These are phyloP conservation scores for Petrocephalus sullivani DNA, from an alignment of 2,797 vertebrate genomes.

Conservation along the genomic window DNA sequence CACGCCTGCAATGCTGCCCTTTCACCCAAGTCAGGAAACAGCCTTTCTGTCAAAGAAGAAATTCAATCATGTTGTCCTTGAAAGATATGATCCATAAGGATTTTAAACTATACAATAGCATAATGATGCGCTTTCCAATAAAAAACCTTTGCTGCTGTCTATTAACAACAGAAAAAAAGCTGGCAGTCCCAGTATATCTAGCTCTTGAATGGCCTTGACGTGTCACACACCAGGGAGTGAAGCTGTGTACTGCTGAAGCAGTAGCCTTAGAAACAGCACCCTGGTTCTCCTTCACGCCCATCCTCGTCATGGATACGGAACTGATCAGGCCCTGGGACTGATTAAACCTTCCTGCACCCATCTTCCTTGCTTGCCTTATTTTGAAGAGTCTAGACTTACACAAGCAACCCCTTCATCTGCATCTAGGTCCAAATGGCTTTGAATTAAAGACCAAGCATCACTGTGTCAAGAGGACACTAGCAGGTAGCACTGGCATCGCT, in stretches of 20 bases:
- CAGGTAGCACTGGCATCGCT: too few species aligned
- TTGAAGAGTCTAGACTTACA: too few species aligned
- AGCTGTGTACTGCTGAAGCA: neutral
- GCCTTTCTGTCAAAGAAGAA: neutral
- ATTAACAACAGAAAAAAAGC: slow-evolving; percentile 32
- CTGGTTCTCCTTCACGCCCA: neutral
- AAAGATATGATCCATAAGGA: neutral
- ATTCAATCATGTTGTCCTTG: neutral
- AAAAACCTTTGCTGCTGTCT: slow-evolving; percentile 33
- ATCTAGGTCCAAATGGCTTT: neutral
- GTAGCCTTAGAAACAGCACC: neutral
- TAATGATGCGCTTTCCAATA: slow-evolving; percentile 28
- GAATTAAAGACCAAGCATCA: neutral
- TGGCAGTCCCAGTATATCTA: slow-evolving; percentile 33
- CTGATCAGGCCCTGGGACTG: too few species aligned
- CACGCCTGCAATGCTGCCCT: too few species aligned
- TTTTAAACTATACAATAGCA: slow-evolving; percentile 35
- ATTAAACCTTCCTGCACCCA: too few species aligned
- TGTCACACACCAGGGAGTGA: slow-evolving; percentile 23
- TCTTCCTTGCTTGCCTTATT: too few species aligned
- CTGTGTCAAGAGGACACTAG: too few species aligned
- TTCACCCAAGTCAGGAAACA: too few species aligned
- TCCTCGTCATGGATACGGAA: neutral
- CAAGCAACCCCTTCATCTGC: neutral
- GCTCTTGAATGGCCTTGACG: slow-evolving; percentile 32